These are phyloP conservation scores for Babylonia areolata DNA, from an alignment of 1,140 invertebrate genomes.

Conservation along the genomic window DNA sequence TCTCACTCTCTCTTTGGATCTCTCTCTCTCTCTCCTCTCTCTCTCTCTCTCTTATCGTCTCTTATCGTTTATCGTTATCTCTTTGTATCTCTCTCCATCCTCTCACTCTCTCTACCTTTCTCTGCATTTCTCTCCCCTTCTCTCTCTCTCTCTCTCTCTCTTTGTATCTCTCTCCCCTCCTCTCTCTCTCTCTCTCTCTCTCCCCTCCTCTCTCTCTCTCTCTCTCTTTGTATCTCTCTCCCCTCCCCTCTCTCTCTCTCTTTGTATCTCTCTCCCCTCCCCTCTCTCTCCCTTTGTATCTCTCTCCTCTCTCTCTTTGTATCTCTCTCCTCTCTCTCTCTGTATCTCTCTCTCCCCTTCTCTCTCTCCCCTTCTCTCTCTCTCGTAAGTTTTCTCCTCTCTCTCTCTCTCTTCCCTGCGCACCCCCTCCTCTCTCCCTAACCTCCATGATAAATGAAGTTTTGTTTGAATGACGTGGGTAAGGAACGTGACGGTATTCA, in stretches of 20 bases:
- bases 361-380: not conserved
- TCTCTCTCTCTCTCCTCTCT: too few relatives aligned
- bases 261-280: not conserved
- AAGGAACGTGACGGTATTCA: too few relatives aligned
- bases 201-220: not conserved
- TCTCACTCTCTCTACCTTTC: too few relatives aligned
- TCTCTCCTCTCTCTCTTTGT: not conserved
- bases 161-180: too few relatives aligned
- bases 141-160: not conserved
- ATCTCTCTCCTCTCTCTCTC: conserved; percentile 26
- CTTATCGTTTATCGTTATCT: too few relatives aligned
- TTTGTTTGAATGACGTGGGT: too few relatives aligned
- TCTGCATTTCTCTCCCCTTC: too few relatives aligned
- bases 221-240: not conserved
- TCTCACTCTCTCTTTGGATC: too few relatives aligned
- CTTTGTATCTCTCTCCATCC: too few relatives aligned
- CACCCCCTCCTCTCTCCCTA: conserved; percentile 20
- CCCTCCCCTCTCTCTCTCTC: not conserved
- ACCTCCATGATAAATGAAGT: too few relatives aligned
- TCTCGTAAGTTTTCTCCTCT: not conserved
- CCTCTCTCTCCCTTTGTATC: conserved; percentile 3
- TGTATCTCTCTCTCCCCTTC: conserved; percentile 16
- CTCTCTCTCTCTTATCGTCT: too few relatives aligned
- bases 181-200: not conserved
- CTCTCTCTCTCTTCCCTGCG: not conserved